Base-by-base conservation (phyloP, 2,113 vertebrate species). In the Kryptolebias marmoratus region DNA sequence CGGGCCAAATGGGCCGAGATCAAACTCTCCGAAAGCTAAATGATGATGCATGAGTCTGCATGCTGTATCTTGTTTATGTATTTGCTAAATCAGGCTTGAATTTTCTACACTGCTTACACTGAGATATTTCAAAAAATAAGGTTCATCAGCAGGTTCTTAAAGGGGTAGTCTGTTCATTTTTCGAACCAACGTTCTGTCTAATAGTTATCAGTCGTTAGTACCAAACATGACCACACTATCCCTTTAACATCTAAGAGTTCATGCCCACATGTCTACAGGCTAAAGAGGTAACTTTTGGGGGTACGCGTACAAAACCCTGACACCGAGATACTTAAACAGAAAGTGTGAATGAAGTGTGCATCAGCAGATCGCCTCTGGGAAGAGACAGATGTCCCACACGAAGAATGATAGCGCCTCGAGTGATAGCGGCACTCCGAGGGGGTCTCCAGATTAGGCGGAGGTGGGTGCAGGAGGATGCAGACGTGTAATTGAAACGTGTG, bases 361-460 rank as follows among this genome's bases (percentile, higher is more conserved):
- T 83, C 67, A 74, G 68, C 75, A 61, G 52, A 61, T 70, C 36
- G 88, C 89, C 88, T 74, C 69, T 58, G 75, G 89, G 84, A 85
- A 68, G 80, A 86, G 85, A 88, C 90, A 92, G 89, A 89, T 93
- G 91, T 91, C 88, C 79, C 89, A 77, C 84, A 84, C 88, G 68
- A 74, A 83, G 69, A 89, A 59, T 77, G 85, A 91, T 83, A 88
- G 75, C 64, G 81, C 85, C 90, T 89, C 82, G 81, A 80, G 85
- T 87, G 86, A 92, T 92, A 90, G 73, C 82, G 71, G 69, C 72
- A 66, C 82, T 86, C 83, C 47, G 69, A 73, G 75, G 80, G 68
- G 80, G 77, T 72, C 69, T 85, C 70, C 28, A 75, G 84, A 84
- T 62, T 48, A 58, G 64, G 30, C 16, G 39, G 65, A 47, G 64